Base-by-base conservation (phyloP, 2,113 vertebrate species). In the Forbesichthys agassizii region DNA sequence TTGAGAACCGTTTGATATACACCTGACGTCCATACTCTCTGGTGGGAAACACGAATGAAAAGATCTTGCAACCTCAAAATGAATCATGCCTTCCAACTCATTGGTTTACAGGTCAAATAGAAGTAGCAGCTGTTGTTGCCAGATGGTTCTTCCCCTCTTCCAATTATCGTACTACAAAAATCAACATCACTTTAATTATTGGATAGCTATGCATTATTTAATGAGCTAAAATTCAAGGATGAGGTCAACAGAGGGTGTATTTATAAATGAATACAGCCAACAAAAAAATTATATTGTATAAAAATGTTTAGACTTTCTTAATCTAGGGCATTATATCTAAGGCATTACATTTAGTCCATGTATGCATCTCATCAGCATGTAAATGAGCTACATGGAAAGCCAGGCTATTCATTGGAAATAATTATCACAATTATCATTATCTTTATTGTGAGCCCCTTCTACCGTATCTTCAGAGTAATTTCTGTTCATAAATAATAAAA, bases 1-100 rank as follows among this genome's bases (percentile, higher is more conserved):
- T 66, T 57, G 5, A 49, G 16, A 47, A 1, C 49, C 51, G 10
- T 16, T 51, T 62, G 57, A 69, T 55, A 61, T 33, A 74, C 16
- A 61, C 73, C 12, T 55, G 48, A 9, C 48, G 57, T 13, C 42
- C 46, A 52, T 61, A 48, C 63, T 3, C 48, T 1, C 48, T 27
- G 0, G 33, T 55, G 67, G 33, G 27, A 53, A 49, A 48, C 54
- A 59, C 49, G 62, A 27, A 11, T 10, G 7, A 16, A n/a, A 14
- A 14, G 4, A 68, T 67, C 4, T n/a, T 27, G 9, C 18, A 11
- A 11, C 13, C 0, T 8, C 46, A 46, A 61, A 64, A 64, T 9
- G 14, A 10, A 59, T 11, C 36, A 42, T 42, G 36, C 36, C 36
- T 42, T 42, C 36, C 36, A 42, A 42, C 4, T 6, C 5, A n/a